Conservation (phyloP, 2,888 invertebrate genomes). For the Meteorus cinctellus region DNA sequence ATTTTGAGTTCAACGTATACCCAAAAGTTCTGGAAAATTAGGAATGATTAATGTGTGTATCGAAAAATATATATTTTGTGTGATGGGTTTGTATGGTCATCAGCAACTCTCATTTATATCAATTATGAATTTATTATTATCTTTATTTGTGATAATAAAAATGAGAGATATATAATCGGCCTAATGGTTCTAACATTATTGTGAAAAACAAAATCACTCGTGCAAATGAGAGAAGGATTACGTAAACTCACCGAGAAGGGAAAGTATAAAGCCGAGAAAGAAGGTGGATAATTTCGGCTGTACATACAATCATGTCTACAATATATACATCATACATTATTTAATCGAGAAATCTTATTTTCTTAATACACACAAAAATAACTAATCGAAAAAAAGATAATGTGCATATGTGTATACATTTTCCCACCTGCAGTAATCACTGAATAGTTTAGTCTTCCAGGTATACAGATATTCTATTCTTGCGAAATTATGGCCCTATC, state of each 20-base stretch:
- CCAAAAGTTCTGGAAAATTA: too few relatives aligned
- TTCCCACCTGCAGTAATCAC: constrained; percentile 5
- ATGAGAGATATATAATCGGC: background rate
- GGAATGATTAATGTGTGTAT: too few relatives aligned
- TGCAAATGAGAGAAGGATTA: background rate
- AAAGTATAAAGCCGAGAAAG: constrained; percentile 31
- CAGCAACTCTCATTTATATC: too few relatives aligned
- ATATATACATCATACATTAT: constrained; percentile 11
- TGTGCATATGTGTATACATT: constrained; percentile 1
- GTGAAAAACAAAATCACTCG: background rate
- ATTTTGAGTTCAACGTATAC: too few relatives aligned
- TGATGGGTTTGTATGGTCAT: too few relatives aligned
- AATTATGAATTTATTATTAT: background rate
- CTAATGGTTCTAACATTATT: background rate
- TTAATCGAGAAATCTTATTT: constrained; percentile 23
- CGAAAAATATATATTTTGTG: too few relatives aligned
- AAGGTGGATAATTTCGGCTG: background rate
- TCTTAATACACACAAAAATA: constrained; percentile 26
- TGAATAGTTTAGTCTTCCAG: background rate
- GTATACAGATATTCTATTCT: constrained; percentile 19
- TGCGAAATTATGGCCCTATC: background rate
- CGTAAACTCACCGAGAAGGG: constrained; percentile 13
- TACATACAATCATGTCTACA: background rate
- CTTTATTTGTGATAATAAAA: too few relatives aligned
- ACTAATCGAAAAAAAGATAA: background rate